Base-by-base conservation (phyloP, 1,140 invertebrate species). In the Brachionus plicatilis region DNA sequence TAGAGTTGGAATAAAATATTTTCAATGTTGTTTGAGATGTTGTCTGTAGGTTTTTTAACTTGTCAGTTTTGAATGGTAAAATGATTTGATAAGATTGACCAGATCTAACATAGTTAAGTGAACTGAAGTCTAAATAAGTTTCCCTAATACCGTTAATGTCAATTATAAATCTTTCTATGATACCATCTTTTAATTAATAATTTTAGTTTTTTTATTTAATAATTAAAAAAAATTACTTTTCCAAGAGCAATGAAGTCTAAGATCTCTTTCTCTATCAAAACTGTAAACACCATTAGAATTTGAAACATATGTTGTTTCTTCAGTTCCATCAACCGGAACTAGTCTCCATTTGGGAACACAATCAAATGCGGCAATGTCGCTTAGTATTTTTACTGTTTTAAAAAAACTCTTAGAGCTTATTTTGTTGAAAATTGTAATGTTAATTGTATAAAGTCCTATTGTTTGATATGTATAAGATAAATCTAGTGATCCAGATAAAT, bases 181-280 rank as follows among this genome's bases (percentile, higher is more conserved):
- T 3, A 27, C 43, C 72, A 29, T 76, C 72, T 76, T 75, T 45
- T 9, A 27, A 29, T 24, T 14, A 50, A 50, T 50, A 3, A n/a
- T 50, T n/a, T n/a, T n/a, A 37, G 50, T 17, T 72, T 37, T 72
- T 70, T 70, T 33, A 8, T 14, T 1, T 14, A 72, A 72, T 33
- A 6, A 37, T 72, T 33, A 41, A 33, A n/a, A 66, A 66, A 66
- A 29, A 27, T 27, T 50, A 76, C 72, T 47, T 50, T 24, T 6
- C 72, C 72, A 76, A 50, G 45, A n/a, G 11, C 72, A 76, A 50
- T 76, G 41, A 29, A 76, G 72, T 76, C 72, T 76, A 37, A 76
- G 33, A 27, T 76, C 43, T 50, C 43, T 76, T 76, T 76, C 72
- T 50, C 27, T 76, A n/a, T 76, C 45, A 50, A 76, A 27, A 2